Percentiles rank a stretch among this genome's conserved stretches.
Conservation (phyloP, 2,113 vertebrate species). For the Cryptotis parvus region DNA sequence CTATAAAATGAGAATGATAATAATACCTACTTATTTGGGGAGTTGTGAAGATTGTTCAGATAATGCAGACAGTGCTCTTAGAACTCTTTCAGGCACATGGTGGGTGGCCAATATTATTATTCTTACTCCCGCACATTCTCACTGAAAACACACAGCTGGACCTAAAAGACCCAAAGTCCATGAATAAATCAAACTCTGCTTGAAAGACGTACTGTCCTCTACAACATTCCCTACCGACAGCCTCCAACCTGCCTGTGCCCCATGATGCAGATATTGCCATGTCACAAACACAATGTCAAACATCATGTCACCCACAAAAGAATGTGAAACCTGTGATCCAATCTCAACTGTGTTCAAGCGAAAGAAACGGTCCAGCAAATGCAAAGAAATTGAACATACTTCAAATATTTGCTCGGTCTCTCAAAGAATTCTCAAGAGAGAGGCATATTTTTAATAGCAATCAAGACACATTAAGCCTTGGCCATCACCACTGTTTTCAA, state of each 20-base stretch:
- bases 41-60: neutral
- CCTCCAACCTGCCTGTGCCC: neutral
- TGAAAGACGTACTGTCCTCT: neutral
- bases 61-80: neutral
- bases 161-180: neutral
- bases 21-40: neutral
- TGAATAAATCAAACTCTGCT: neutral
- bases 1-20: neutral
- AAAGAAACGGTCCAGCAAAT: slow-evolving; percentile 14
- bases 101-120: neutral
- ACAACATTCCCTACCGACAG: neutral
- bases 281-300: neutral
- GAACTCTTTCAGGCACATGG: neutral
- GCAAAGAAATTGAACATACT: slow-evolving; percentile 24
- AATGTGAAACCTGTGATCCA: neutral
- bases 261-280: neutral
- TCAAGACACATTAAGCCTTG: neutral
- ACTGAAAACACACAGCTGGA: neutral
- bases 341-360: neutral
- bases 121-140: neutral
- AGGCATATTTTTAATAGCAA: neutral
- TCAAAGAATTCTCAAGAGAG: slow-evolving; percentile 13
- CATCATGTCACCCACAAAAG: neutral
- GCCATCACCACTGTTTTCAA: neutral
- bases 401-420: neutral